phyloP scores from a whole-genome alignment of 2,888 invertebrate genomes.

The Hemaris fuciformis region DNA sequence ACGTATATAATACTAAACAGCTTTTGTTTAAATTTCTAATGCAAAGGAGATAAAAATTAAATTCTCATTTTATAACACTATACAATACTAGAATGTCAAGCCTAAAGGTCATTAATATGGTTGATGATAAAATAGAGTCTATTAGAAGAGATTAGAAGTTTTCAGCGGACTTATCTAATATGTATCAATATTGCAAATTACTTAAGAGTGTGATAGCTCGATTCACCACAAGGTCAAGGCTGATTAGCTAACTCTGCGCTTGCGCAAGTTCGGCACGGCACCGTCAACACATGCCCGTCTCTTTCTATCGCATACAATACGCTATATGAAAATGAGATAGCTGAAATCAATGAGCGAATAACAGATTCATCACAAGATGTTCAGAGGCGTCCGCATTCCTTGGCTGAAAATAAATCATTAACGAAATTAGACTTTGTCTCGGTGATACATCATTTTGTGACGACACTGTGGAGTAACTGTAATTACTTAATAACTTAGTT shows the following conservation, averaged over 20 bases:
- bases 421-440: slow-evolving; percentile 46
- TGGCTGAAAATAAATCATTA: slow-evolving; percentile 69
- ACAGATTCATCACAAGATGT: slow-evolving; percentile 59
- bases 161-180: slow-evolving; percentile 20
- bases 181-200: slow-evolving; percentile 49
- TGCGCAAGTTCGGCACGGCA: slow-evolving; percentile 33
- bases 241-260: slow-evolving; percentile 54
- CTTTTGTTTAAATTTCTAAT: too few species aligned
- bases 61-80: too few species aligned
- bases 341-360: slow-evolving; percentile 37
- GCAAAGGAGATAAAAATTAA: too few species aligned
- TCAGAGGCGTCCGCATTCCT: slow-evolving; percentile 62
- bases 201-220: slow-evolving; percentile 50
- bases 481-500: slow-evolving; percentile 26
- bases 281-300: slow-evolving; percentile 39
- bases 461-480: slow-evolving; percentile 31
- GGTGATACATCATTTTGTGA: slow-evolving; percentile 39
- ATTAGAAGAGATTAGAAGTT: background rate
- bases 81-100: background rate
- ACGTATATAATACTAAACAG: too few species aligned
- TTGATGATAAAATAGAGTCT: background rate
- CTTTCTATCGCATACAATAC: slow-evolving; percentile 37
- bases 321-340: slow-evolving; percentile 37
- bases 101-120: background rate
- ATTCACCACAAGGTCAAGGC: slow-evolving; percentile 71